A percentile compares a stretch with the other conserved stretches of the same genome.
Conservation (phyloP, 1,140 invertebrate genomes). For the Bicyclus anynana region DNA sequence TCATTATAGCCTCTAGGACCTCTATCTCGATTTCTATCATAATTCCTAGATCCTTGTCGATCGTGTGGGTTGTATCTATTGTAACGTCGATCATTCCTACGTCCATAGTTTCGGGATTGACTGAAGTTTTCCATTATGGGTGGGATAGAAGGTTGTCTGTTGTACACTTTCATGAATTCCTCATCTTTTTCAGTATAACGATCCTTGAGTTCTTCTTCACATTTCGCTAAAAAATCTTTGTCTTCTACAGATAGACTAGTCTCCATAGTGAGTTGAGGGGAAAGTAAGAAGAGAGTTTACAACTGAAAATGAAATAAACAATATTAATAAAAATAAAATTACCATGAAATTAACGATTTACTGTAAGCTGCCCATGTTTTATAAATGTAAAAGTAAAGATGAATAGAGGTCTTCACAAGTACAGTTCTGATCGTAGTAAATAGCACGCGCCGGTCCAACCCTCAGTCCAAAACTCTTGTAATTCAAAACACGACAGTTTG, state of each 20-base stretch:
- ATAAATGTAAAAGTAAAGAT: too few species aligned
- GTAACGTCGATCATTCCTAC: conserved; percentile 39
- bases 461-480: too few species aligned
- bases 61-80: conserved; percentile 44
- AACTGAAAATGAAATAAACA: conserved; percentile 41
- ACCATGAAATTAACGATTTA: background rate
- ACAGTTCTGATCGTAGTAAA: too few species aligned
- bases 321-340: background rate
- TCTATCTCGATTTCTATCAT: conserved; percentile 27
- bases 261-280: conserved; percentile 44
- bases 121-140: conserved; percentile 60
- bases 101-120: conserved; percentile 38
- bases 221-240: conserved; percentile 57
- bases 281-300: conserved; percentile 39
- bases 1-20: conserved; percentile 38
- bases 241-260: conserved; percentile 52
- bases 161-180: conserved; percentile 67
- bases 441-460: too few species aligned
- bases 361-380: too few species aligned
- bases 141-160: conserved; percentile 46
- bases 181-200: conserved; percentile 69
- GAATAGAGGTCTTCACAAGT: too few species aligned
- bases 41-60: conserved; percentile 28
- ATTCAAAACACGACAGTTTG: too few species aligned
- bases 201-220: conserved; percentile 65